A percentile compares a stretch with the other conserved stretches of the same genome.
Evolutionary conservation across 2,113 vertebrate species (phyloP).

Genomic region (Phaethornis superciliosus): DNA sequence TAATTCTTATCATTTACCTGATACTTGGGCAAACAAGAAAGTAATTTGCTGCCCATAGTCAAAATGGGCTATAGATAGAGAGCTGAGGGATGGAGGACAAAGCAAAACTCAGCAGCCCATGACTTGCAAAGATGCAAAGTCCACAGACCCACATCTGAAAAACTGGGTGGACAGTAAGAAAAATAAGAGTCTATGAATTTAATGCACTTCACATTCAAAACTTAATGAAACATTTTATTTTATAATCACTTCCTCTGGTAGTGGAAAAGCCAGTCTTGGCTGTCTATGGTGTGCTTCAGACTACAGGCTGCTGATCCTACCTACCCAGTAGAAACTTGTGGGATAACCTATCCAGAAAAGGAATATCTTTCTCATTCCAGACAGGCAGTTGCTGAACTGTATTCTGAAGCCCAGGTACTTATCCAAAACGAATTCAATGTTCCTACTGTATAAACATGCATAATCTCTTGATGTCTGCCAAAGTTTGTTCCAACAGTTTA

Average conservation of each 20-base stretch:
- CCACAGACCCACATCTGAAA: neutral
- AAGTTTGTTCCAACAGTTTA: constrained; percentile 8
- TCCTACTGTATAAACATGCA: constrained; percentile 10
- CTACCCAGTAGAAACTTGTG: neutral
- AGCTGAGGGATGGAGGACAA: neutral
- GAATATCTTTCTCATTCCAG: constrained; percentile 27
- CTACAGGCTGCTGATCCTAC: neutral
- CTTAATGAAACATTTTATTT: neutral
- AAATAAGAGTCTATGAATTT: neutral
- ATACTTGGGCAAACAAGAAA: neutral
- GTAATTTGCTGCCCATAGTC: neutral
- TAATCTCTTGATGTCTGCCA: neutral
- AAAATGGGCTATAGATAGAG: neutral
- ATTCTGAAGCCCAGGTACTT: neutral
- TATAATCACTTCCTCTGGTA: neutral
- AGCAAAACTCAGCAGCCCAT: neutral
- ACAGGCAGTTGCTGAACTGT: neutral
- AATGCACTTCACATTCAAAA: neutral
- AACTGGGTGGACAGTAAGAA: neutral
- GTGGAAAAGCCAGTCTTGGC: neutral
- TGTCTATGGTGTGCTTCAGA: neutral
- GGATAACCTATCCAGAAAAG: neutral
- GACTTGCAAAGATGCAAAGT: neutral
- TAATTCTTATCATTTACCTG: neutral
- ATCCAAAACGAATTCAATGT: constrained; percentile 22